Base-by-base conservation (phyloP, 1,140 invertebrate species). In the Ceratosolen fusciceps region DNA sequence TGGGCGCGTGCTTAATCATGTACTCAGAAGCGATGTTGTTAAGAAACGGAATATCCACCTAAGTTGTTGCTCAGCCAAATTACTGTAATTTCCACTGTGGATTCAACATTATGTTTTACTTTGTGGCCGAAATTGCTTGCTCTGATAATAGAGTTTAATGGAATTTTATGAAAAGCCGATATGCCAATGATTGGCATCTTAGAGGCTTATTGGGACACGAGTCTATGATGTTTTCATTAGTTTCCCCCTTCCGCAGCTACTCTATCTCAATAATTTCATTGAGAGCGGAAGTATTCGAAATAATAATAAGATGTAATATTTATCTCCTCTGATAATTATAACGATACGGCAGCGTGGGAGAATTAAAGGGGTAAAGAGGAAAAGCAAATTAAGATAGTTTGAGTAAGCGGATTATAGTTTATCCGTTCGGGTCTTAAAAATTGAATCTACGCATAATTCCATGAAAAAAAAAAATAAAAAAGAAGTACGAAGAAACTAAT, bases 71-170 rank as follows among this genome's bases (percentile, higher is more conserved):
- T 29, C 31, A n/a, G 19, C 7, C 21, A 75, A 77, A 77, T 77
- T 68, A 77, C 74, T 26, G 49, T 77, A 77, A 77, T 77, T 77
- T 77, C 19, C 43, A 49, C 19, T 52, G 47, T 65, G 43, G 7
- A 49, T 26, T 16, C n/a, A 29, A 31, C n/a, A 34, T 34, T 65
- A 43, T 78, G 37, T 70, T 62, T 47, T 79, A 73, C 39, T 56
- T 37, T 14, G 1, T 21, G 12, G n/a, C 31, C 9, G n/a, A 16
- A 31, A 24, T 26, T 56, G n/a, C 9, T 58, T n/a, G 14, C n/a
- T 43, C 10, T 43, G 26, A 49, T 49, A 62, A 47, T 54, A 74
- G 37, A 74, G 37, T 62, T 62, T 62, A 74, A 74, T 74, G 21
- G 39, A 47, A 60, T 74, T 74, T 74, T 47, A 34, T 74, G 49